Evolutionary conservation across 2,113 vertebrate genomes (phyloP).

Genomic region (Porphyrio hochstetteri): DNA sequence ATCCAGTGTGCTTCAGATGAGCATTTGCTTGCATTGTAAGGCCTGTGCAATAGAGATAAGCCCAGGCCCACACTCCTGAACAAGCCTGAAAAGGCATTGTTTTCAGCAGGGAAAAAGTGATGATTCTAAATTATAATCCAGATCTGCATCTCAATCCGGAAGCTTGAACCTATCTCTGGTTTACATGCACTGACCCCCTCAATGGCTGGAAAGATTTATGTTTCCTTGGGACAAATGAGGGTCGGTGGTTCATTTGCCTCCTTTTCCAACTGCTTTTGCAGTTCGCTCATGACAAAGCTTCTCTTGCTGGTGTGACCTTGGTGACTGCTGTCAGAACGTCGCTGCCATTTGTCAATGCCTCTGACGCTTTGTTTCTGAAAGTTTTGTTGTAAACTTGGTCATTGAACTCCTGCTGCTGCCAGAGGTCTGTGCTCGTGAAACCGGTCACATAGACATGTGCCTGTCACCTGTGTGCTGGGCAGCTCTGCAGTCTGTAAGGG

Average conservation of each 20-base stretch:
- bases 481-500: background rate
- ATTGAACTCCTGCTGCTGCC: background rate
- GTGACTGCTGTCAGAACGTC: fast-evolving
- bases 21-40: background rate
- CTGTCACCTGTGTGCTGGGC: background rate
- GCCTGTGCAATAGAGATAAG: background rate
- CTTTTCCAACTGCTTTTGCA: background rate
- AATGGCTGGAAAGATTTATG: background rate
- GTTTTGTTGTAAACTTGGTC: background rate
- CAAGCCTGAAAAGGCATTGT: background rate
- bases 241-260: background rate
- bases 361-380: background rate
- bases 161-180: background rate
- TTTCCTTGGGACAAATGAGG: background rate
- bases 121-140: background rate
- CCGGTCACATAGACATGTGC: background rate
- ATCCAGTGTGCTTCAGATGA: background rate
- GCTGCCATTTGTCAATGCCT: background rate
- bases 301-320: background rate
- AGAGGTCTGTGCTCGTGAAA: background rate
- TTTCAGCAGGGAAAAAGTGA: background rate
- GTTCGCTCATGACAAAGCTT: background rate
- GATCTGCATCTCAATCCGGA: background rate
- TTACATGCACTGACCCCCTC: background rate
- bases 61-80: background rate